Evolutionary conservation across 2,888 invertebrate genomes (phyloP).

Genomic region (Parasteatoda lunata): DNA sequence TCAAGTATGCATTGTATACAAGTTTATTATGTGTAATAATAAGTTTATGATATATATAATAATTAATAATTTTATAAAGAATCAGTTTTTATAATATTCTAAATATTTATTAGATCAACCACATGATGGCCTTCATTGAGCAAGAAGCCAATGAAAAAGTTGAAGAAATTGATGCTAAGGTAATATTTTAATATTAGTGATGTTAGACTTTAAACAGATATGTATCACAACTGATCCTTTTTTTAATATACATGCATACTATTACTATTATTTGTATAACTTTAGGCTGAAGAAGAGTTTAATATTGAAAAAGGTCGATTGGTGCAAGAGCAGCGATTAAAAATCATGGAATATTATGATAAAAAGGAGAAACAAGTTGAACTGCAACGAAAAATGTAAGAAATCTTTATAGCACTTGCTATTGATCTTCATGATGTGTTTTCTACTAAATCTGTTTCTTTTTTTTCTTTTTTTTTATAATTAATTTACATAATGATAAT

Average conservation of each 20-base stretch:
- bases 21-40: too few species aligned
- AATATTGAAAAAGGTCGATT: constrained; percentile 99
- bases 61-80: too few species aligned
- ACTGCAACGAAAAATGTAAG: constrained; percentile 98
- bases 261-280: neutral
- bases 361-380: constrained; percentile 99
- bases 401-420: constrained; percentile 58
- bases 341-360: constrained; percentile 99
- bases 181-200: constrained; percentile 60
- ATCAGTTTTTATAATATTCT: too few species aligned
- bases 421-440: too few species aligned
- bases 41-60: too few species aligned
- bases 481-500: too few species aligned
- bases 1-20: too few species aligned
- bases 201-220: too few species aligned
- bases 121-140: constrained; percentile 99
- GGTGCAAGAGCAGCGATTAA: constrained; percentile 97
- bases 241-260: too few species aligned
- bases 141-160: constrained; percentile 99
- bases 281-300: constrained; percentile 98
- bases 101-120: constrained; percentile 87
- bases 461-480: too few species aligned
- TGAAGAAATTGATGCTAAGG: constrained; percentile 98
- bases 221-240: too few species aligned
- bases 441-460: too few species aligned